Evolutionary conservation across 2,888 invertebrate genomes (phyloP), one percentile per base, ranked within the genome.

Genomic region (Perithous albicinctus): DNA sequence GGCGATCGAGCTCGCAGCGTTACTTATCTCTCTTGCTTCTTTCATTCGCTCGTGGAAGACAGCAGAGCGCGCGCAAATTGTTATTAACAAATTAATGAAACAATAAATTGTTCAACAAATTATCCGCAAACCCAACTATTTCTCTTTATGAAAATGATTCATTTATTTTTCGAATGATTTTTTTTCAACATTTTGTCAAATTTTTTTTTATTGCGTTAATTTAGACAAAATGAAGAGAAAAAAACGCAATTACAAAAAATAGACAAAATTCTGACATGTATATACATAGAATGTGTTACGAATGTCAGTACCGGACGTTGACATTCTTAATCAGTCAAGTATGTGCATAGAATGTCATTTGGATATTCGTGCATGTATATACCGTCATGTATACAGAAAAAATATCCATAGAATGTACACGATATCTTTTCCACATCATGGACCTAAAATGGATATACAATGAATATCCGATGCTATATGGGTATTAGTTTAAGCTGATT

Each of bases 271-370:
- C 38, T 38, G 7, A 38, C 7, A 38, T 38, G 38, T 46, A 15
- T 46, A 18, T 46, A 46, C 46, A 18, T 18, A 15, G 8, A 46
- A 46, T 46, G n/a, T 46, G n/a, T 46, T 18, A 46, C 2, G 18
- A 46, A 46, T 43, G 46, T 46, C n/a, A 15, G 15, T 46, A 46
- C 46, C 46, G n/a, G 46, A 46, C 18, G 46, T 46, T 46, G 46
- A 15, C 15, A 18, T 46, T 46, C 46, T n/a, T 0, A 15, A 15
- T 46, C 12, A 46, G 2, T 46, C 15, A 46, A 2, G 15, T 46
- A 46, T 46, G 46, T 46, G 18, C 46, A 46, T 46, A 46, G 18
- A n/a, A n/a, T n/a, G n/a, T n/a, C n/a, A n/a, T n/a, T n/a, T n/a
- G n/a, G n/a, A n/a, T n/a, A n/a, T n/a, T 46, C 46, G 6, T 46